Evolutionary conservation across 2,888 invertebrate species (phyloP).

Genomic region (Parapristionchus giblindavisi): DNA sequence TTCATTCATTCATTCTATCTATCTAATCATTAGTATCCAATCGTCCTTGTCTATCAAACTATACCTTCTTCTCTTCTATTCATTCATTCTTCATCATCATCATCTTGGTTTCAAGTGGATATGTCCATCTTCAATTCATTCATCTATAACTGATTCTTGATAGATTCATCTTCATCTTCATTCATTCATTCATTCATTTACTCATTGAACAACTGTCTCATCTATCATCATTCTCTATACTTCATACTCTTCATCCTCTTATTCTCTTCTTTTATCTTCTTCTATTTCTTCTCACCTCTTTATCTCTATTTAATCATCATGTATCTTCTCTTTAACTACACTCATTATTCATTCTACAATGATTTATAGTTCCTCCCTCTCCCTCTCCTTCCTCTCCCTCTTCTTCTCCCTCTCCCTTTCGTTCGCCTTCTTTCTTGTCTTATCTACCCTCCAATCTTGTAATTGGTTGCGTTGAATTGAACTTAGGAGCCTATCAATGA

Average conservation of each 20-base stretch:
- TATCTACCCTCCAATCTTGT: not conserved
- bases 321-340: not conserved
- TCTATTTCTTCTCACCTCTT: constrained; percentile 17
- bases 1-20: too few relatives aligned
- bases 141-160: too few relatives aligned
- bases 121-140: too few relatives aligned
- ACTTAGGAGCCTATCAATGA: too few relatives aligned
- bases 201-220: not conserved
- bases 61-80: not conserved
- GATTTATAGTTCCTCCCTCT: constrained; percentile 15
- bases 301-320: not conserved
- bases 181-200: too few relatives aligned
- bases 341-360: constrained; percentile 23
- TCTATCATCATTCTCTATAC: not conserved
- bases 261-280: not conserved
- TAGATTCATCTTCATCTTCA: too few relatives aligned
- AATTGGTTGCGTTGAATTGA: not conserved
- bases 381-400: not conserved
- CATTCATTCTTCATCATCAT: not conserved
- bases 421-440: constrained; percentile 4
- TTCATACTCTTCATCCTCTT: not conserved
- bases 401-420: not conserved
- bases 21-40: too few relatives aligned
- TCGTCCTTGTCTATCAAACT: too few relatives aligned
- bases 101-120: too few relatives aligned